phyloP scores from a whole-genome alignment of 1,140 invertebrate genomes.

The Halesus radiatus region DNA sequence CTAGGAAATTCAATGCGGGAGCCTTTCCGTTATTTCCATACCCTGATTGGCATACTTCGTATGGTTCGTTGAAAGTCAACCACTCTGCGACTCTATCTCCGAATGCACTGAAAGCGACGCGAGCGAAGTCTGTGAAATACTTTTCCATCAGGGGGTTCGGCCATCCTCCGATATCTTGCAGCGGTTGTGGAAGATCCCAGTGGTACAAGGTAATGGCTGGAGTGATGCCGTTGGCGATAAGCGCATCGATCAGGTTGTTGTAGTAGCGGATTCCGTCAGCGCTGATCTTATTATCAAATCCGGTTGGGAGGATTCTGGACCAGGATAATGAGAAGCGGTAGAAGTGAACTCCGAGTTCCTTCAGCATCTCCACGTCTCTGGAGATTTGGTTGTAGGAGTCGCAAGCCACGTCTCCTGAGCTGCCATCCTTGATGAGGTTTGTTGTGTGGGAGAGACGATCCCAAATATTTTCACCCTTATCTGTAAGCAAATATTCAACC shows the following conservation, averaged over 20 bases:
- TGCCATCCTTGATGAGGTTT: slow-evolving; percentile 61
- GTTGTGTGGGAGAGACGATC: slow-evolving; percentile 64
- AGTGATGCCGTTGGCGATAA: slow-evolving; percentile 66
- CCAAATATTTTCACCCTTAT: slow-evolving; percentile 67
- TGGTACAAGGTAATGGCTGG: slow-evolving; percentile 60
- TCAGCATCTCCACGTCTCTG: slow-evolving; percentile 71
- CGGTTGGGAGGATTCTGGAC: slow-evolving; percentile 68
- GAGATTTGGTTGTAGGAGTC: slow-evolving; percentile 73
- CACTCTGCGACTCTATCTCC: slow-evolving; percentile 63
- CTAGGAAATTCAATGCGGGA: slow-evolving; percentile 60
- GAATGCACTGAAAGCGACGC: slow-evolving; percentile 62
- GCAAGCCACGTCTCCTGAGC: slow-evolving; percentile 71
- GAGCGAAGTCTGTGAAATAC: slow-evolving; percentile 66
- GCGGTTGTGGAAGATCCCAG: slow-evolving; percentile 58
- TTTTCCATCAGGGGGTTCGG: slow-evolving; percentile 60
- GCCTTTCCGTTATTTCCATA: slow-evolving; percentile 61
- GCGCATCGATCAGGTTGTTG: slow-evolving; percentile 60
- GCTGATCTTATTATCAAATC: slow-evolving; percentile 58
- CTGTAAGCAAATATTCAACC: slow-evolving; percentile 53
- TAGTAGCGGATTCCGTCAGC: slow-evolving; percentile 55
- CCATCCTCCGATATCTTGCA: slow-evolving; percentile 57
- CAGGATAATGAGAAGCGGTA: slow-evolving; percentile 72
- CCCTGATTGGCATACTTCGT: slow-evolving; percentile 52
- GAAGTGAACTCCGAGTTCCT: slow-evolving; percentile 63
- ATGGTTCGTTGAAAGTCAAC: slow-evolving; percentile 63